Evolutionary conservation across 2,797 vertebrate genomes (phyloP).

Genomic region (Varecia variegata): DNA sequence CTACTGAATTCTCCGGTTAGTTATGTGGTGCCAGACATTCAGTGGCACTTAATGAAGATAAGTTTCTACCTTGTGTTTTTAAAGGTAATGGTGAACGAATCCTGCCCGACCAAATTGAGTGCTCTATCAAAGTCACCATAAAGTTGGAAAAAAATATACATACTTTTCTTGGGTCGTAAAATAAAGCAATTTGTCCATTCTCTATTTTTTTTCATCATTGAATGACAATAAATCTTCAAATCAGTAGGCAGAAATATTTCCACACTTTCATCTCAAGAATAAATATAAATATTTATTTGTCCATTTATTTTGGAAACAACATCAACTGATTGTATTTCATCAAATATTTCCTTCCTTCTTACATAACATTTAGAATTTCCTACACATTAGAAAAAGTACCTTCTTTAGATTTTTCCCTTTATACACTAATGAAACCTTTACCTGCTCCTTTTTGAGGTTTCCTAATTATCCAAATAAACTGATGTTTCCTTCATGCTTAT

Average conservation of each 20-base stretch:
- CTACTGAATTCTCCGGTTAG: slow-evolving; percentile 84
- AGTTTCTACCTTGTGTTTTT: slow-evolving; percentile 82
- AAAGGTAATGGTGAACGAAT: slow-evolving; percentile 71
- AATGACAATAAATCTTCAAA: neutral
- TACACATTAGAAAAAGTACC: neutral
- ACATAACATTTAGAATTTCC: neutral
- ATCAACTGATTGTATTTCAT: neutral
- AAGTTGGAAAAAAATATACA: slow-evolving; percentile 63
- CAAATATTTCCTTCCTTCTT: neutral
- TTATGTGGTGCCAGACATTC: slow-evolving; percentile 85
- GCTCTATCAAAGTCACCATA: slow-evolving; percentile 71
- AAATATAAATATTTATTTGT: neutral
- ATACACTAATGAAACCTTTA: neutral
- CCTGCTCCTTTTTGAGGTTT: neutral
- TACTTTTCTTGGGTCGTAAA: slow-evolving; percentile 31
- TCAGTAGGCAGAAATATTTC: neutral
- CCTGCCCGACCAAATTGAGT: slow-evolving; percentile 65
- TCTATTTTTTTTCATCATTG: neutral
- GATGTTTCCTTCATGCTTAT: neutral
- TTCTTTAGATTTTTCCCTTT: slow-evolving; percentile 20
- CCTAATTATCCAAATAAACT: neutral
- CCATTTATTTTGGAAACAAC: neutral
- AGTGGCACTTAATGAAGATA: slow-evolving; percentile 85
- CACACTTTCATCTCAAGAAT: neutral
- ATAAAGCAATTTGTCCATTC: neutral